Conservation (phyloP, 2,797 vertebrate species). For the Cetoscarus ocellatus region DNA sequence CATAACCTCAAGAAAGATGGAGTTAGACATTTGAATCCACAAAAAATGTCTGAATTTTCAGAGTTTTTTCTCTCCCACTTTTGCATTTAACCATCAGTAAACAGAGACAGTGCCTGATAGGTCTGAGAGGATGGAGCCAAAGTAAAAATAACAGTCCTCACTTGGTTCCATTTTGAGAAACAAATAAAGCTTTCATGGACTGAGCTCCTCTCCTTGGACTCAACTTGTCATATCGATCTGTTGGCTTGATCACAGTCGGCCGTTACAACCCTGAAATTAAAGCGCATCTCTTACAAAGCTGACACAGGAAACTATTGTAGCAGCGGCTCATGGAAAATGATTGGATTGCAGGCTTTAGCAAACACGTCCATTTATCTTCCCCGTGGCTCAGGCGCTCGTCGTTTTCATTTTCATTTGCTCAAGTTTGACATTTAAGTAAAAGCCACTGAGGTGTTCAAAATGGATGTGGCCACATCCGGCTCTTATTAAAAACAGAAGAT, state of each 20-base stretch:
- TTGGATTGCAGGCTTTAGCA: conserved; percentile 13
- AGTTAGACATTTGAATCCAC: neutral
- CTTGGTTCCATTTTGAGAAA: conserved; percentile 12
- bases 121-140: neutral
- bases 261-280: conserved; percentile 37
- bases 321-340: conserved; percentile 25
- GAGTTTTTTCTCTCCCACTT: neutral
- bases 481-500: conserved; percentile 49
- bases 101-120: neutral
- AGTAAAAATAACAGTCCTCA: neutral
- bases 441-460: conserved; percentile 68
- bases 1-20: neutral
- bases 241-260: conserved; percentile 26
- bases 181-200: conserved; percentile 20
- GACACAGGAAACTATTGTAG: conserved; percentile 13
- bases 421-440: conserved; percentile 69
- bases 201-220: conserved; percentile 5
- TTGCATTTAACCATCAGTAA: neutral
- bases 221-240: conserved; percentile 24
- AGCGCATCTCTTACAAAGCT: conserved; percentile 23
- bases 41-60: neutral
- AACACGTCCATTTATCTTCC: conserved; percentile 55
- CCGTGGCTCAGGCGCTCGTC: neutral
- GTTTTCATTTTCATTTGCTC: conserved; percentile 28
- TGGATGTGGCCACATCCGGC: conserved; percentile 41